Percentiles rank a stretch among this genome's conserved stretches.
Evolutionary conservation across 2,113 vertebrate species (phyloP).

Genomic region (Rallus limicola): DNA sequence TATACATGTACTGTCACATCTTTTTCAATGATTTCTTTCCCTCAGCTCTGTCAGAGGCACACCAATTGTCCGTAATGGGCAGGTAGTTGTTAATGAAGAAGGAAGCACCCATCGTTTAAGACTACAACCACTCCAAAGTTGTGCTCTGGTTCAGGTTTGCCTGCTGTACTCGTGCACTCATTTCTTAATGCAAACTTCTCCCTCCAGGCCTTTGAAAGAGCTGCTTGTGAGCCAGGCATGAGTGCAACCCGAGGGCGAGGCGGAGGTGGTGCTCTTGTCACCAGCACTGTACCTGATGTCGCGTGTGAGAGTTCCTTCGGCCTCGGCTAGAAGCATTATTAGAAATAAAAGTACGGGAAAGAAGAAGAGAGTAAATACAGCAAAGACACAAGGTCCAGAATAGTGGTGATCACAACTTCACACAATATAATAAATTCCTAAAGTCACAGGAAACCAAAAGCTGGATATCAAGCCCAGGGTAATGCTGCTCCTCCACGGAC

Average conservation of each 20-base stretch:
- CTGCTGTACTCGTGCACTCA: neutral
- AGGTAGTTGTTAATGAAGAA: neutral
- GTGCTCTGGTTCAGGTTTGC: slow-evolving; percentile 13
- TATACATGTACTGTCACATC: neutral
- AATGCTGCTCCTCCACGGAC: neutral
- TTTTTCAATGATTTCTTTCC: neutral
- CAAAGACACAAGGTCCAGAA: slow-evolving; percentile 71
- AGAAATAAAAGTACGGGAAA: slow-evolving; percentile 79
- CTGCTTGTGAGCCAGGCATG: slow-evolving; percentile 55
- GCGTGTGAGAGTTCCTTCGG: slow-evolving; percentile 97
- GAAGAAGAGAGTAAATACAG: slow-evolving; percentile 79
- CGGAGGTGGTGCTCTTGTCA: slow-evolving; percentile 46
- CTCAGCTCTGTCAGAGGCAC: neutral
- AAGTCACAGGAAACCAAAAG: slow-evolving; percentile 71
- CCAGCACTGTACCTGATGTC: slow-evolving; percentile 92
- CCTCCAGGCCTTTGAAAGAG: slow-evolving; percentile 42
- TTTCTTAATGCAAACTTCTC: slow-evolving; percentile 76
- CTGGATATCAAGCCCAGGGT: slow-evolving; percentile 5
- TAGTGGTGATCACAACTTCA: slow-evolving; percentile 62
- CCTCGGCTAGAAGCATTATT: slow-evolving; percentile 90
- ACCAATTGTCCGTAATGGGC: neutral
- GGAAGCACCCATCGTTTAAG: neutral
- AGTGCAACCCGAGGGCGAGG: slow-evolving; percentile 1
- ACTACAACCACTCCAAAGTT: neutral
- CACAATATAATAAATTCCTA: slow-evolving; percentile 80